Evolutionary conservation across 1,140 invertebrate genomes (phyloP).

Genomic region (Eueides isabella): DNA sequence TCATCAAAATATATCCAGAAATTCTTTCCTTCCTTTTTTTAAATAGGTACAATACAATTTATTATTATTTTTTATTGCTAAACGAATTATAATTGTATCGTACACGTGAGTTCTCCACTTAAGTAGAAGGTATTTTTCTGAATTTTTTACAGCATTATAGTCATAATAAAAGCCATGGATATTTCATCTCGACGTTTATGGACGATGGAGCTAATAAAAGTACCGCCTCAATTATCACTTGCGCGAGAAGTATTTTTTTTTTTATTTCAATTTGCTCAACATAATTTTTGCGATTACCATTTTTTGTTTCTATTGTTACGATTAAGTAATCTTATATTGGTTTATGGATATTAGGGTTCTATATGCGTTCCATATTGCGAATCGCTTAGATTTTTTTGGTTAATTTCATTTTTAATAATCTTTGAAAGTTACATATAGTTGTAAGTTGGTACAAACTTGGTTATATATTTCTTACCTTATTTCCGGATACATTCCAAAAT

Average conservation of each 20-base stretch:
- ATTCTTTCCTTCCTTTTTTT: no score
- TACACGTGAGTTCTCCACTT: not conserved
- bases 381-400: no score
- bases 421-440: no score
- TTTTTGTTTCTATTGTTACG: slow-evolving; percentile 29
- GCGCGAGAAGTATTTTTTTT: slow-evolving; percentile 21
- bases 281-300: slow-evolving; percentile 9
- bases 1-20: no score
- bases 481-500: no score
- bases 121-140: not conserved
- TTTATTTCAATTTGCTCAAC: slow-evolving; percentile 25
- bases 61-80: no score
- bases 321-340: slow-evolving; percentile 3
- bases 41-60: no score
- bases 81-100: not conserved
- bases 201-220: slow-evolving; percentile 57
- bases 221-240: slow-evolving; percentile 56
- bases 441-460: no score
- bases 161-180: slow-evolving; percentile 57
- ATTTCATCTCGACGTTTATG: slow-evolving; percentile 58
- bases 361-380: not conserved
- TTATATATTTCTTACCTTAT: no score
- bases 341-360: not conserved
- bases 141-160: slow-evolving; percentile 58
- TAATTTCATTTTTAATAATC: no score